Evolutionary conservation across 2,888 invertebrate species (phyloP).

Genomic region (Slavum lentiscoides): DNA sequence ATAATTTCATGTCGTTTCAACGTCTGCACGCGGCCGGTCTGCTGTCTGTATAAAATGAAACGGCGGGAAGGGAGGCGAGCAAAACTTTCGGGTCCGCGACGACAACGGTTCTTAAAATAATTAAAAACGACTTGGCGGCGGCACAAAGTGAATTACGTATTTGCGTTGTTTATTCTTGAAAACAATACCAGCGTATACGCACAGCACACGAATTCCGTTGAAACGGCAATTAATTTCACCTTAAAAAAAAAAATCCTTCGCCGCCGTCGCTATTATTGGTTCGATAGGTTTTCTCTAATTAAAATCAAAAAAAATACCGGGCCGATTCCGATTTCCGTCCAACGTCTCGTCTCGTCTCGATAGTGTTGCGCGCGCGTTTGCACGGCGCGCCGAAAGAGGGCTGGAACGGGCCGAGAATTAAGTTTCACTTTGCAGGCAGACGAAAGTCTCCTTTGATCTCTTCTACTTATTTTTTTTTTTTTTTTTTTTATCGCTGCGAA

Average conservation of each 20-base stretch:
- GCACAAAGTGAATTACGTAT: slow-evolving; percentile 22
- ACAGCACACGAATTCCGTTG: slow-evolving; percentile 9
- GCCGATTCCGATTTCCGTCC: slow-evolving; percentile 17
- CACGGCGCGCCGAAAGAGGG: background rate
- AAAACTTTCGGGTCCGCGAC: slow-evolving; percentile 26
- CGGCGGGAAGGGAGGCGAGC: background rate
- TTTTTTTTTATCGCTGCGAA: too few species aligned
- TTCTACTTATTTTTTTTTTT: too few species aligned
- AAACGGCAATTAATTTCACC: slow-evolving; percentile 49
- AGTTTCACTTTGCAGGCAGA: background rate
- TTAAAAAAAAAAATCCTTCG: slow-evolving; percentile 7
- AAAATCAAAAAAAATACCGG: slow-evolving; percentile 49
- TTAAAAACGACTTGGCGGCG: slow-evolving; percentile 37
- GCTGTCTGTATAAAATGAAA: too few species aligned
- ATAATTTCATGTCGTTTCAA: too few species aligned
- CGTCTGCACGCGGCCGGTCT: background rate
- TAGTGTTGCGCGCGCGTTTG: background rate
- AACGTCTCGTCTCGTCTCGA: background rate
- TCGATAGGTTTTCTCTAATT: slow-evolving; percentile 42
- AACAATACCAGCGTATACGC: slow-evolving; percentile 4
- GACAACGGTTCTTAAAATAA: slow-evolving; percentile 30
- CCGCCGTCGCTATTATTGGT: slow-evolving; percentile 28
- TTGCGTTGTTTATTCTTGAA: slow-evolving; percentile 37
- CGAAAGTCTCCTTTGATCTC: too few species aligned
- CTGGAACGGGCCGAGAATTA: background rate